phyloP scores from a whole-genome alignment of 2,888 invertebrate genomes.

The Phoenoteleia sp. region DNA sequence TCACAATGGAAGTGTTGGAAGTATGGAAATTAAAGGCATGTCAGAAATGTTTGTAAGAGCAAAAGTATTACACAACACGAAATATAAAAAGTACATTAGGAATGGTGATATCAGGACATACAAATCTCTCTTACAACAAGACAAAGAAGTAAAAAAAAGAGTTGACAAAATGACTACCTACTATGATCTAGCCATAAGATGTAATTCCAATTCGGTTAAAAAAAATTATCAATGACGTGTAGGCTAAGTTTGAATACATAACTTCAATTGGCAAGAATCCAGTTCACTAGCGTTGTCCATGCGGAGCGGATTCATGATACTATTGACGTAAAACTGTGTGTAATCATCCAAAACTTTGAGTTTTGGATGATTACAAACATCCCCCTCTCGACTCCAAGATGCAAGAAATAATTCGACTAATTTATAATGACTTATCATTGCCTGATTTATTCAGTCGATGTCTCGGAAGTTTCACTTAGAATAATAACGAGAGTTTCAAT shows the following conservation, averaged over 20 bases:
- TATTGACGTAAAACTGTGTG: too few relatives aligned
- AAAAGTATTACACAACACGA: conserved; percentile 9
- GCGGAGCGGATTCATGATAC: not conserved
- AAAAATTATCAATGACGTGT: conserved; percentile 7
- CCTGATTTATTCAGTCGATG: not conserved
- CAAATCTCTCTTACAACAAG: not conserved
- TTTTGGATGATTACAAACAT: not conserved
- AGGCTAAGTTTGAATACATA: not conserved
- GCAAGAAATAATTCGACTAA: not conserved
- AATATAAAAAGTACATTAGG: conserved; percentile 46
- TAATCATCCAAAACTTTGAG: too few relatives aligned
- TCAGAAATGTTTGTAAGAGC: not conserved
- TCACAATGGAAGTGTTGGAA: conserved; percentile 32
- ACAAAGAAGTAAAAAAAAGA: not conserved
- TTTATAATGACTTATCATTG: not conserved
- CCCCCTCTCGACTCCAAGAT: not conserved
- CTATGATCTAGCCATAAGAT: not conserved
- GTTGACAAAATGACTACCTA: not conserved
- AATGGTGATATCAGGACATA: conserved; percentile 60
- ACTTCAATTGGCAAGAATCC: too few relatives aligned
- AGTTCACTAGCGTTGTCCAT: too few relatives aligned
- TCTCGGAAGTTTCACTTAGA: not conserved
- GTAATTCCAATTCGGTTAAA: not conserved
- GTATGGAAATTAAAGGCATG: conserved; percentile 35
- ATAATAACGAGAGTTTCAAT: conserved; percentile 7